Base-by-base conservation (phyloP, 2,113 vertebrate species). In the Chionodraco myersi region DNA sequence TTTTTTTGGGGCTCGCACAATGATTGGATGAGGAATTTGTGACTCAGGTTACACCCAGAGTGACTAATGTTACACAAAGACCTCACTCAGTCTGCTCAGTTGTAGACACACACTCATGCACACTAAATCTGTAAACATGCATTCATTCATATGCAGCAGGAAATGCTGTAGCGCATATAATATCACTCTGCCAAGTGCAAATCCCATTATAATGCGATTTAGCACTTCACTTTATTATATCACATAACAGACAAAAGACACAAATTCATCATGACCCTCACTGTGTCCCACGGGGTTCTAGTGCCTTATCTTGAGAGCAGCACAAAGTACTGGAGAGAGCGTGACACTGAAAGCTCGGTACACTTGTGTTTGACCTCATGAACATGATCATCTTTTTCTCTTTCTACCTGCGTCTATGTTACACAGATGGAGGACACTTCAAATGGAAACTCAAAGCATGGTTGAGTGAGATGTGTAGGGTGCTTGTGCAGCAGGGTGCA, bases 291-390 rank as follows among this genome's bases (percentile, higher is more conserved):
- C 13, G 0, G 73, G 64, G 66, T 78, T 59, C 64, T 76, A 23
- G 23, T 53, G 68, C 75, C 77, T 86, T 62, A 92, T 91, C 85
- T 96, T 97, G 97, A 98, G 97, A 97, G 97, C 97, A 97, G 83
- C 96, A 97, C 96, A 96, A 96, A 96, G 97, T 97, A 97, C 96
- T 96, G 87, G 90, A 84, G 80, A 94, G 97, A 96, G 97, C 96
- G 94, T 97, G 95, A 95, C 86, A 93, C 92, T 93, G 94, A 96
- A 90, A 95, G 96, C 97, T 97, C 97, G 92, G 97, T 97, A 97
- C 96, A 95, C 95, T 96, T 97, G 96, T 97, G 97, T 95, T 96
- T 97, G 97, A 97, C 97, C 97, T 99, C 96, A 96, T 94, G 76
- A 75, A 89, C 93, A 93, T 89, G 85, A 88, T 94, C 97, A 83